phyloP scores from a whole-genome alignment of 2,888 invertebrate species.

The Carpatolechia fugitivella region DNA sequence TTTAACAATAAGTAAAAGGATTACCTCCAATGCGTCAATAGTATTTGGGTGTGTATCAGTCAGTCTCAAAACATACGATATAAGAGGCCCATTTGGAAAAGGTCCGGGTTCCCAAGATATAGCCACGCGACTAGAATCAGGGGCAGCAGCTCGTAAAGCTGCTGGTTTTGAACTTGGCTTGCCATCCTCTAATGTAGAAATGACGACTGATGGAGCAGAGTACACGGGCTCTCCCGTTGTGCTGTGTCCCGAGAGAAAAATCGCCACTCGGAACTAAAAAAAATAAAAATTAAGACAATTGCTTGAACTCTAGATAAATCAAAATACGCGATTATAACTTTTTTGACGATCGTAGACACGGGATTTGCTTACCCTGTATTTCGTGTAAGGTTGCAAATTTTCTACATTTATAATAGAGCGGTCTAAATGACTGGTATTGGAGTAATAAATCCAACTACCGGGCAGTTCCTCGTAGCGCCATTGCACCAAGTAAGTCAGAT shows the following conservation, averaged over 20 bases:
- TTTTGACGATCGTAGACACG: no score
- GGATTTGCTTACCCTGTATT: constrained; percentile 91
- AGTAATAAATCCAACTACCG: constrained; percentile 90
- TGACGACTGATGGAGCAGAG: constrained; percentile 87
- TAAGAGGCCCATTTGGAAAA: constrained; percentile 92
- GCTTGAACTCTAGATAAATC: no score
- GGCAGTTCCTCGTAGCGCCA: constrained; percentile 86
- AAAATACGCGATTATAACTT: no score
- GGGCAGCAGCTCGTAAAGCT: constrained; percentile 86
- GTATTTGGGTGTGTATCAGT: constrained; percentile 78
- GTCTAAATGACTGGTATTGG: constrained; percentile 84
- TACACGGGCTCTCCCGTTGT: constrained; percentile 85
- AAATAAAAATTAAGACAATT: constrained; percentile 13
- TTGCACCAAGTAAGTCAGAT: constrained; percentile 83
- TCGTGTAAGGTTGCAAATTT: constrained; percentile 91
- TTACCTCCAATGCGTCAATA: constrained; percentile 83
- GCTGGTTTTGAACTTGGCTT: constrained; percentile 87
- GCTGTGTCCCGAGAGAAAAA: constrained; percentile 85
- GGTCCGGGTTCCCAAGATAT: constrained; percentile 93
- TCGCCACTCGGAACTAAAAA: constrained; percentile 91
- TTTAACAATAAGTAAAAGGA: neutral
- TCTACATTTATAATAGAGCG: constrained; percentile 85
- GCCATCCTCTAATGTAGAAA: constrained; percentile 86
- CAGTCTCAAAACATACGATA: constrained; percentile 90
- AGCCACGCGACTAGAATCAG: constrained; percentile 90